These are phyloP conservation scores for Bombylius discolor DNA, from an alignment of 2,888 invertebrate species.

Conservation along the genomic window DNA sequence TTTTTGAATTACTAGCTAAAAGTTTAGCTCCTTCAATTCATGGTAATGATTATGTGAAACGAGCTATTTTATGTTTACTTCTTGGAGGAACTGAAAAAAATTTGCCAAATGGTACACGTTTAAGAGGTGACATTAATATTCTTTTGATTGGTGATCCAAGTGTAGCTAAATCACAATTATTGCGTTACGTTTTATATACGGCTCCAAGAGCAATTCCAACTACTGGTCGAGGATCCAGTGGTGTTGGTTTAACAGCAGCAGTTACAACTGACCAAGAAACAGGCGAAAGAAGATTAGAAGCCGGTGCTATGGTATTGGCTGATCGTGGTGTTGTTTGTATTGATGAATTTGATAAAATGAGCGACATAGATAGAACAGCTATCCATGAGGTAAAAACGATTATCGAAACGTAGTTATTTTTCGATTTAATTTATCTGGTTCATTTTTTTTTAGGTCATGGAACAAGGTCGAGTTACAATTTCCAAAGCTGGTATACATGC, in stretches of 20 bases:
- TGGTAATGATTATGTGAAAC: conserved; percentile 92
- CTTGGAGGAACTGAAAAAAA: conserved; percentile 93
- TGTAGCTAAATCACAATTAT: conserved; percentile 93
- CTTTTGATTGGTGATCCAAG: conserved; percentile 96
- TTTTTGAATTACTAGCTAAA: conserved; percentile 78
- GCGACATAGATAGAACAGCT: conserved; percentile 95
- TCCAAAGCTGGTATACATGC: conserved; percentile 99
- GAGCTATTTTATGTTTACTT: conserved; percentile 85
- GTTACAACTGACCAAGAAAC: conserved; percentile 94
- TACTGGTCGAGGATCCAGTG: conserved; percentile 94
- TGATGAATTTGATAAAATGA: conserved; percentile 98
- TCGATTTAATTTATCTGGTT: neutral
- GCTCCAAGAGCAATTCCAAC: conserved; percentile 95
- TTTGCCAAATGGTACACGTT: conserved; percentile 77
- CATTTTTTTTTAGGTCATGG: conserved; percentile 67
- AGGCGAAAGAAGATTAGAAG: conserved; percentile 77
- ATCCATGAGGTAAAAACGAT: conserved; percentile 78
- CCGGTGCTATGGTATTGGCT: conserved; percentile 99
- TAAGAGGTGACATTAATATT: conserved; percentile 82
- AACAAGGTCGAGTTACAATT: conserved; percentile 94
- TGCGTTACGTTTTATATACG: conserved; percentile 85
- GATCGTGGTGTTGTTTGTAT: conserved; percentile 95
- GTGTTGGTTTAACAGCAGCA: conserved; percentile 96
- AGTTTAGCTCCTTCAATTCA: conserved; percentile 97
- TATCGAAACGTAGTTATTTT: neutral